These are phyloP conservation scores for mouse (Mus musculus) DNA, from an alignment of 2,113 vertebrate genomes.

Conservation along the genomic window GRCm39 chr15:26080501-26081000, in stretches of 20 bases:
- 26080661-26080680: background rate
- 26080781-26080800: background rate
- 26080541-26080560: background rate
- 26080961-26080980: background rate
- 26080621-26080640: background rate
- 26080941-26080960: conserved; percentile 16
- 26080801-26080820: conserved; percentile 9
- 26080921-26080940: background rate
- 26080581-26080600: background rate
- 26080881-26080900: conserved; percentile 70
- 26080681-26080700: background rate
- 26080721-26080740: background rate
- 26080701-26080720: background rate
- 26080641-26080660: too few species aligned
- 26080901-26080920: conserved; percentile 46
- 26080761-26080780: conserved; percentile 2
- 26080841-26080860: background rate
- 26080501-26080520: background rate
- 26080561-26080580: background rate
- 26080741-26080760: conserved; percentile 7
- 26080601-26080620: background rate
- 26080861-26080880: conserved; percentile 38
- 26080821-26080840: conserved; percentile 1
- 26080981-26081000: background rate
- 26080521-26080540: background rate